These are phyloP conservation scores for Drosophila oshimai DNA, from an alignment of 1,140 invertebrate species.

Conservation along the genomic window DNA sequence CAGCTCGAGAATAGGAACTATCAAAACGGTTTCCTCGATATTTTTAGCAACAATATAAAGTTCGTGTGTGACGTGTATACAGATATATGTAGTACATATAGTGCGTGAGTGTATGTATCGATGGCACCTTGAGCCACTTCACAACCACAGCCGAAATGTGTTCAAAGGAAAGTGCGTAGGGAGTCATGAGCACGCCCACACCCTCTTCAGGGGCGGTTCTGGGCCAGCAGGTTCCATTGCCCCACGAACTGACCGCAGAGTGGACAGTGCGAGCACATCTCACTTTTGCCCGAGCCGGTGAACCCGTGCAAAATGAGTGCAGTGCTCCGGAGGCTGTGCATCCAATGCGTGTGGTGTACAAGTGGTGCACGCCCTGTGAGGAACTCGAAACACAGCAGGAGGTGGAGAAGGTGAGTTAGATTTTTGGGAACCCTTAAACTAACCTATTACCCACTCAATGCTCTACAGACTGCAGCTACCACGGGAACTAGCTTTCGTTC, in stretches of 20 bases:
- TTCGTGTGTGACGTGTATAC: slow-evolving; percentile 26
- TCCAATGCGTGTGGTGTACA: slow-evolving; percentile 74
- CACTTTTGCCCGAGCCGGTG: slow-evolving; percentile 71
- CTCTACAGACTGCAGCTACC: slow-evolving; percentile 43
- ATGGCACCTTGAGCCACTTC: slow-evolving; percentile 40
- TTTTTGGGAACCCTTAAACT: no score
- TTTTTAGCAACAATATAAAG: slow-evolving; percentile 62
- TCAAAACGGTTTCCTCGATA: slow-evolving; percentile 38
- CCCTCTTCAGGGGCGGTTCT: neutral
- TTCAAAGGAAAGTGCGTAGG: slow-evolving; percentile 1
- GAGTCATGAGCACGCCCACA: slow-evolving; percentile 18
- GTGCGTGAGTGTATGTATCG: slow-evolving; percentile 26
- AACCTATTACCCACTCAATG: neutral
- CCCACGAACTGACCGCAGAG: slow-evolving; percentile 80
- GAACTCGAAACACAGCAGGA: slow-evolving; percentile 49
- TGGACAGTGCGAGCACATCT: slow-evolving; percentile 82
- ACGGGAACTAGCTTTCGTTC: slow-evolving; percentile 72
- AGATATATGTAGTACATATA: slow-evolving; percentile 6
- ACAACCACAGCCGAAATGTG: slow-evolving; percentile 17
- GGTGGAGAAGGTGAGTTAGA: slow-evolving; percentile 38
- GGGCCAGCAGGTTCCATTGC: slow-evolving; percentile 39
- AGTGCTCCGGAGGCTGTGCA: slow-evolving; percentile 60
- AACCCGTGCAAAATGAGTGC: slow-evolving; percentile 60
- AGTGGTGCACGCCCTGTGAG: slow-evolving; percentile 54
- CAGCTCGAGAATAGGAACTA: slow-evolving; percentile 16